phyloP scores from a whole-genome alignment of 2,888 invertebrate species.

The Ichneumoninae sp. region DNA sequence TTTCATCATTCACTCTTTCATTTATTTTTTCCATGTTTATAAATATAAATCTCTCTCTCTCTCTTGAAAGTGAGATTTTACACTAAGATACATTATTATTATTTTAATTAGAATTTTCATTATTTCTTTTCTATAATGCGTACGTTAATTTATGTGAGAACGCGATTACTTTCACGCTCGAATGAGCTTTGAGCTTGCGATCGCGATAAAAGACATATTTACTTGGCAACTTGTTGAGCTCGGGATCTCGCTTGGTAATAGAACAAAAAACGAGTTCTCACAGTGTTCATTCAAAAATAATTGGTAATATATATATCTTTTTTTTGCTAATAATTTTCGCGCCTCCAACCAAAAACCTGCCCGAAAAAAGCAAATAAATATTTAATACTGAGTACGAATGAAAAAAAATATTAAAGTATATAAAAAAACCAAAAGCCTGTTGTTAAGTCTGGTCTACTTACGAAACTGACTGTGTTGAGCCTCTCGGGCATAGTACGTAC shows the following conservation, averaged over 20 bases:
- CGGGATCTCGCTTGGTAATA: slow-evolving; percentile 9
- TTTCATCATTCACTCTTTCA: slow-evolving; percentile 61
- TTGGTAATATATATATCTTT: background rate
- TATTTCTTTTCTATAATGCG: background rate
- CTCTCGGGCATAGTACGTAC: slow-evolving; percentile 83
- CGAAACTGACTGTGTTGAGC: slow-evolving; percentile 84
- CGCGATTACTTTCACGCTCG: slow-evolving; percentile 49
- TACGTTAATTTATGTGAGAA: slow-evolving; percentile 52
- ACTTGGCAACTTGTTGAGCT: slow-evolving; percentile 47
- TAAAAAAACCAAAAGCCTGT: slow-evolving; percentile 74
- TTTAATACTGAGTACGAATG: slow-evolving; percentile 41
- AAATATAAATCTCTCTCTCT: slow-evolving; percentile 19
- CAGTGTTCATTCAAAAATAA: background rate
- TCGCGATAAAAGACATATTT: slow-evolving; percentile 30
- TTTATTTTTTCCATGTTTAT: slow-evolving; percentile 46
- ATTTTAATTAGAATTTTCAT: background rate
- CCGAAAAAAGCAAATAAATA: slow-evolving; percentile 72
- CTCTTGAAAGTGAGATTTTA: slow-evolving; percentile 56
- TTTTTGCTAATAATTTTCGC: slow-evolving; percentile 43
- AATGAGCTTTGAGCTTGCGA: slow-evolving; percentile 26
- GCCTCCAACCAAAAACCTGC: slow-evolving; percentile 80
- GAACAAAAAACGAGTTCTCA: background rate
- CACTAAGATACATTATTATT: slow-evolving; percentile 60
- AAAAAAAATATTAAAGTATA: slow-evolving; percentile 41
- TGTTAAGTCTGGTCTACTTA: slow-evolving; percentile 83